These are phyloP conservation scores for Staurois parvus DNA, from an alignment of 2,797 vertebrate species.

Conservation along the genomic window DNA sequence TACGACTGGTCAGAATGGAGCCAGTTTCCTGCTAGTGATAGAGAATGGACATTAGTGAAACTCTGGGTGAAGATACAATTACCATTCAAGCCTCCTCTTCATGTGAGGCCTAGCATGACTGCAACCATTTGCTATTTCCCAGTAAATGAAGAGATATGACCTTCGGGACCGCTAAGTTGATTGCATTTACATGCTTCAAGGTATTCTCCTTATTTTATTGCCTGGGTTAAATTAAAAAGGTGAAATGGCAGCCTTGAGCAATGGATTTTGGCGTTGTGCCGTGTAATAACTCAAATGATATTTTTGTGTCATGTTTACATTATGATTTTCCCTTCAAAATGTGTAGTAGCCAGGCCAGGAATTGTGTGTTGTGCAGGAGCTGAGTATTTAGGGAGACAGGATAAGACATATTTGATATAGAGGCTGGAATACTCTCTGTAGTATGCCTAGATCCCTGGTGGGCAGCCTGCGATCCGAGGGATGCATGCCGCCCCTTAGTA, in stretches of 20 bases:
- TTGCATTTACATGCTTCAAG: slow-evolving; percentile 59
- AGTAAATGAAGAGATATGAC: slow-evolving; percentile 53
- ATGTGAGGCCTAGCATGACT: slow-evolving; percentile 50
- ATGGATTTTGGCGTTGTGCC: slow-evolving; percentile 36
- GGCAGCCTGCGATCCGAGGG: too few species aligned
- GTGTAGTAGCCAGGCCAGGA: background rate
- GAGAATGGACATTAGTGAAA: slow-evolving; percentile 31
- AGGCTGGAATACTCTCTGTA: background rate
- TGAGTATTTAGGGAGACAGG: background rate
- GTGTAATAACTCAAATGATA: slow-evolving; percentile 39
- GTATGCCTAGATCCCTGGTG: too few species aligned
- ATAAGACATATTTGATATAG: background rate
- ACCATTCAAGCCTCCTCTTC: slow-evolving; percentile 33
- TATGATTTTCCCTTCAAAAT: slow-evolving; percentile 23
- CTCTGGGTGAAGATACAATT: slow-evolving; percentile 41
- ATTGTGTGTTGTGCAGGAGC: background rate
- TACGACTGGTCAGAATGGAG: background rate
- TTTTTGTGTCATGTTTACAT: slow-evolving; percentile 37
- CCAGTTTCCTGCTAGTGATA: background rate
- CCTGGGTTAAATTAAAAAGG: slow-evolving; percentile 53
- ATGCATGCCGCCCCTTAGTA: too few species aligned
- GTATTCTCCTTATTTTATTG: slow-evolving; percentile 47
- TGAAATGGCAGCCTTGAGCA: slow-evolving; percentile 45
- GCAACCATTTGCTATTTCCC: slow-evolving; percentile 48
- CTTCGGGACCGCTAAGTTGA: slow-evolving; percentile 54